Evolutionary conservation across 2,888 invertebrate species (phyloP), one percentile per base, ranked within the genome.

Genomic region (Mesoligia furuncula): DNA sequence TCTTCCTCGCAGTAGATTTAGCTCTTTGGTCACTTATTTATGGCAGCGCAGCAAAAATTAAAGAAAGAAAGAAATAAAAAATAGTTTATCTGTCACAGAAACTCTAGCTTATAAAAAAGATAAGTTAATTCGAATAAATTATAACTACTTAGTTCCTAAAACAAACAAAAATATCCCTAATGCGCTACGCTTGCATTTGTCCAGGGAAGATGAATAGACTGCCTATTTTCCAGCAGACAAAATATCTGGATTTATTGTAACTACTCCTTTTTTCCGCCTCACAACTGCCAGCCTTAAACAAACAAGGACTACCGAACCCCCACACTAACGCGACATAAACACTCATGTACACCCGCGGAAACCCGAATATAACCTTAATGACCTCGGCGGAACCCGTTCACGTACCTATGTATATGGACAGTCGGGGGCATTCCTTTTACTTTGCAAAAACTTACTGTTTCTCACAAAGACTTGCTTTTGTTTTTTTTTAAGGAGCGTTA

Each of bases 341-440:
- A 81, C 73, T 78, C 69, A 45, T 74, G 79, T 75, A 73, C 71
- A 73, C 79, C 84, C 70, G 83, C 86, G 87, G 86, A 80, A 86
- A 88, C 85, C 88, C 84, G 85, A 90, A 90, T 87, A 80, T 90
- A 90, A 91, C 92, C 90, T 85, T 88, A 89, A 90, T 88, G 90
- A 91, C 92, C 92, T 91, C 90, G 79, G 77, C 65, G 84, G 90
- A 91, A 92, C 92, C 89, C 89, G 90, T 91, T 90, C 79, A 80
- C 84, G 77, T 45, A 64, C 24, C n/a, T 20, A 36, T 64, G 54
- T 87, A 83, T 87, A 83, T 78, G 77, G 77, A 31, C 78, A 51
- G 70, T 61, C 79, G 88, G 78, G 73, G 81, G 80, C 86, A 88
- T 87, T 88, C 86, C 82, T 82, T 87, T 87, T 87, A 82, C 81